Percentiles rank a stretch among this genome's conserved stretches.
These are phyloP conservation scores for Dipodomys merriami DNA, from an alignment of 2,113 vertebrate genomes.

Conservation along the genomic window DNA sequence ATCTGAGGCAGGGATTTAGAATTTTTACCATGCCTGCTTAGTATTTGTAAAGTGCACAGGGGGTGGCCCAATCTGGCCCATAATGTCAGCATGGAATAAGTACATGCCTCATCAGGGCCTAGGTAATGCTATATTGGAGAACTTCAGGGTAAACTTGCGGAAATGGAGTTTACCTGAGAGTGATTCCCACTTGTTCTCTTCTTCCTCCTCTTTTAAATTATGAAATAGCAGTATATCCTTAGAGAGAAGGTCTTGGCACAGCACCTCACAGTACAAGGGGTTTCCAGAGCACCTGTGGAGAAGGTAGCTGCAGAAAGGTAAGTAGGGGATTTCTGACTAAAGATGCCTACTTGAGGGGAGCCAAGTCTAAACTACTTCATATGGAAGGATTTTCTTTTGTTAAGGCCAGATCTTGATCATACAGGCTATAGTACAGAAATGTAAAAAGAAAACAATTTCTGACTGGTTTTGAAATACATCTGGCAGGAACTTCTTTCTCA, in stretches of 20 bases:
- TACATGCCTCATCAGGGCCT: too few species aligned
- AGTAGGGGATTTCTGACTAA: slow-evolving; percentile 30
- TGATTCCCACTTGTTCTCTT: slow-evolving; percentile 61
- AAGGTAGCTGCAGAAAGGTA: slow-evolving; percentile 73
- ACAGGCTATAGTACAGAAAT: slow-evolving; percentile 14
- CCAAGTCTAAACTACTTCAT: slow-evolving; percentile 13
- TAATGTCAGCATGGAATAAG: not conserved
- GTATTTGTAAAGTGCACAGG: not conserved
- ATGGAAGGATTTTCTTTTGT: slow-evolving; percentile 29
- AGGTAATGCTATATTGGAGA: not conserved
- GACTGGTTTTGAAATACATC: slow-evolving; percentile 37
- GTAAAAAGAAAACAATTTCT: not conserved
- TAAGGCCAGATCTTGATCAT: slow-evolving; percentile 10
- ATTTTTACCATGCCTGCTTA: not conserved
- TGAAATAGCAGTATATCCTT: slow-evolving; percentile 58
- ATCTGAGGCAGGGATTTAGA: not conserved
- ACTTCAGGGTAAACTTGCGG: not conserved
- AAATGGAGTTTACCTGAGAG: slow-evolving; percentile 53
- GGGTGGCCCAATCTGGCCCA: not conserved
- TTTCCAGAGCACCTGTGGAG: slow-evolving; percentile 63
- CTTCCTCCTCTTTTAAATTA: slow-evolving; percentile 57
- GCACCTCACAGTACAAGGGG: slow-evolving; percentile 73
- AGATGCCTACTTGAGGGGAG: not conserved
- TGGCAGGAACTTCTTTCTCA: slow-evolving; percentile 11
- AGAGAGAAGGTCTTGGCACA: slow-evolving; percentile 70